phyloP scores from a whole-genome alignment of 2,113 vertebrate species.

The Nerophis lumbriciformis region DNA sequence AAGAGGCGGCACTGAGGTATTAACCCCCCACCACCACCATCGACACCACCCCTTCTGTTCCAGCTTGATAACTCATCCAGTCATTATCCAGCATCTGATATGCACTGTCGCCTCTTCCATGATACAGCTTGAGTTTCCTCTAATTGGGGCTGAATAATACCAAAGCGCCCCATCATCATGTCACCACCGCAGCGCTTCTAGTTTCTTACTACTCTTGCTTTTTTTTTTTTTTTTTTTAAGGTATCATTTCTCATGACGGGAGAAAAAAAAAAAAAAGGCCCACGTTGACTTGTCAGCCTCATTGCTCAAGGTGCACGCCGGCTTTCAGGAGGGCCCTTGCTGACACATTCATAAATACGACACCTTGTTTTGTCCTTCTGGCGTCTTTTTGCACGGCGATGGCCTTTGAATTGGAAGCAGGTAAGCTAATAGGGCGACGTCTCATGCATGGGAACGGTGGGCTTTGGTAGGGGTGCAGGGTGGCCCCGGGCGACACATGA shows the following conservation, averaged over 20 bases:
- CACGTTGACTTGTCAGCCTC: conserved; percentile 69
- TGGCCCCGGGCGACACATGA: conserved; percentile 73
- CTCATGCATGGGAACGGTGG: conserved; percentile 75
- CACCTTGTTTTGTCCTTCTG: conserved; percentile 81
- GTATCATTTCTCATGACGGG: conserved; percentile 69
- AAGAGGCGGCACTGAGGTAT: conserved; percentile 45
- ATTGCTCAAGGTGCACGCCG: conserved; percentile 64
- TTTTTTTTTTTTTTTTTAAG: conserved; percentile 41
- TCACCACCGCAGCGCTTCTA: conserved; percentile 40
- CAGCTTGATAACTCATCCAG: conserved; percentile 50
- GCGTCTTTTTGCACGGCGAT: conserved; percentile 71
- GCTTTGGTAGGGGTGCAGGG: conserved; percentile 60
- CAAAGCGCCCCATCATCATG: conserved; percentile 20
- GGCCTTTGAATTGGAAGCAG: conserved; percentile 79
- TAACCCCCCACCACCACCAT: conserved; percentile 17
- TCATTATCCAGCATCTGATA: conserved; percentile 65
- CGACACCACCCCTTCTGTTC: conserved; percentile 18
- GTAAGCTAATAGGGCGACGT: conserved; percentile 77
- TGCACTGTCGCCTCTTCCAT: conserved; percentile 35
- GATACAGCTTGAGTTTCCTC: conserved; percentile 67
- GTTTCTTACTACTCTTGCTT: conserved; percentile 61
- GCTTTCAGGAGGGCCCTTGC: conserved; percentile 63
- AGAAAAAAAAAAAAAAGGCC: conserved; percentile 38
- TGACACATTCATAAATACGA: conserved; percentile 80
- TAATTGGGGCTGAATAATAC: conserved; percentile 69